These are phyloP conservation scores for Chelonus insularis DNA, from an alignment of 1,140 invertebrate species.

Conservation along the genomic window DNA sequence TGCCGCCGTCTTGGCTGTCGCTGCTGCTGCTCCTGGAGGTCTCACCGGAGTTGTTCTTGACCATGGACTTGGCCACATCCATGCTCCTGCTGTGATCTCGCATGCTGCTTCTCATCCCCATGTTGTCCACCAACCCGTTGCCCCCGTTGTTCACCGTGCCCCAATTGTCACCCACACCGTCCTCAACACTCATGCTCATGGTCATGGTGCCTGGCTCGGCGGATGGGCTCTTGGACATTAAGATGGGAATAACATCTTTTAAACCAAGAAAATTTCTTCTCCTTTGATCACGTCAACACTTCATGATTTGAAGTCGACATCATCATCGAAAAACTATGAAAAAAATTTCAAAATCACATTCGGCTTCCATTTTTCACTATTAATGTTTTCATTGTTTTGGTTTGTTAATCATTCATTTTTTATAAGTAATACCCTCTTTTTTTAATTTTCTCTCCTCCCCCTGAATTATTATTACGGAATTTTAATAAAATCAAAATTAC, in stretches of 20 bases:
- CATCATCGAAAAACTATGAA: background rate
- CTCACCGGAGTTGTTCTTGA: conserved; percentile 46
- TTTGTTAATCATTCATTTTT: conserved; percentile 18
- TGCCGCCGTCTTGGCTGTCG: conserved; percentile 46
- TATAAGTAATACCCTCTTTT: background rate
- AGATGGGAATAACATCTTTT: background rate
- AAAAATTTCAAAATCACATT: background rate
- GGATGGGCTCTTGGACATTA: conserved; percentile 48
- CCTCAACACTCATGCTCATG: conserved; percentile 46
- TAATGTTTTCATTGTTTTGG: background rate
- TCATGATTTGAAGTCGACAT: background rate
- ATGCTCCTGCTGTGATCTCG: conserved; percentile 45
- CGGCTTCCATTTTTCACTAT: background rate
- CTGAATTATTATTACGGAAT: conserved; percentile 38
- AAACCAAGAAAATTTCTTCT: too few species aligned
- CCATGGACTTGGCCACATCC: conserved; percentile 46
- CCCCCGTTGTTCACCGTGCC: conserved; percentile 37
- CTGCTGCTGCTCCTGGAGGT: conserved; percentile 48
- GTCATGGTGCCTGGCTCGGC: conserved; percentile 43
- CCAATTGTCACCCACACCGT: conserved; percentile 56
- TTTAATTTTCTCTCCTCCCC: background rate
- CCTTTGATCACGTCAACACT: background rate
- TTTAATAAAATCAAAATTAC: conserved; percentile 53
- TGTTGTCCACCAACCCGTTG: conserved; percentile 40
- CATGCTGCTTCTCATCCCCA: conserved; percentile 30